A percentile compares a stretch with the other conserved stretches of the same genome.
Conservation (phyloP, 2,797 vertebrate species). For the Urosaurus nigricauda region DNA sequence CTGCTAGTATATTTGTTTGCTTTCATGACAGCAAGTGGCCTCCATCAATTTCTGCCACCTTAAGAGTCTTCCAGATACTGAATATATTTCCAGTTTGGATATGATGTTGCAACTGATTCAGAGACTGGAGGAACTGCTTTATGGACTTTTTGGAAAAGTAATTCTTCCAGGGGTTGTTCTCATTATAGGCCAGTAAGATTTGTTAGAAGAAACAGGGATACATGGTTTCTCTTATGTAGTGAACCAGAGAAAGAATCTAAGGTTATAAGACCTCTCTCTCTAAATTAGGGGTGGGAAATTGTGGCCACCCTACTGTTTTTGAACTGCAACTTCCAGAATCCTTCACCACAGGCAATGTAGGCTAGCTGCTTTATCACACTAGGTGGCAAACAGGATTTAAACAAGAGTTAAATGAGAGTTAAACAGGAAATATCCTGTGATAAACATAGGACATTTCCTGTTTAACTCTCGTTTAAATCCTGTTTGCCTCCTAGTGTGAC, state of each 20-base stretch:
- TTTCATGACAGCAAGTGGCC: not conserved
- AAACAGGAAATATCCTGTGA: too few relatives aligned
- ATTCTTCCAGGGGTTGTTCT: too few relatives aligned
- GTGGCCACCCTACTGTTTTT: not conserved
- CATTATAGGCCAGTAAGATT: not conserved
- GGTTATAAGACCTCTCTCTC: not conserved
- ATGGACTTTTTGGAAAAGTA: too few relatives aligned
- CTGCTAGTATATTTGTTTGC: not conserved
- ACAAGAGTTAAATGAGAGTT: too few relatives aligned
- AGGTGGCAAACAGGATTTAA: too few relatives aligned
- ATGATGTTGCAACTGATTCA: not conserved
- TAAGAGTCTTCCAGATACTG: not conserved
- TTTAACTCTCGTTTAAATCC: too few relatives aligned
- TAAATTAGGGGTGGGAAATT: not conserved
- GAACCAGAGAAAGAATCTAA: not conserved
- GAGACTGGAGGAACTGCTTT: too few relatives aligned
- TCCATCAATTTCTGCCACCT: not conserved
- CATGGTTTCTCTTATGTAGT: not conserved
- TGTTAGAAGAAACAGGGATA: not conserved
- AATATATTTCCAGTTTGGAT: not conserved
- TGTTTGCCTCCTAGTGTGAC: too few relatives aligned
- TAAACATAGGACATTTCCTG: too few relatives aligned
- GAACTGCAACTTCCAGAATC: not conserved
- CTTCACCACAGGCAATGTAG: not conserved
- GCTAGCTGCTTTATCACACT: too few relatives aligned